Conservation (phyloP, 2,888 invertebrate genomes). For the Agrypnus murinus region DNA sequence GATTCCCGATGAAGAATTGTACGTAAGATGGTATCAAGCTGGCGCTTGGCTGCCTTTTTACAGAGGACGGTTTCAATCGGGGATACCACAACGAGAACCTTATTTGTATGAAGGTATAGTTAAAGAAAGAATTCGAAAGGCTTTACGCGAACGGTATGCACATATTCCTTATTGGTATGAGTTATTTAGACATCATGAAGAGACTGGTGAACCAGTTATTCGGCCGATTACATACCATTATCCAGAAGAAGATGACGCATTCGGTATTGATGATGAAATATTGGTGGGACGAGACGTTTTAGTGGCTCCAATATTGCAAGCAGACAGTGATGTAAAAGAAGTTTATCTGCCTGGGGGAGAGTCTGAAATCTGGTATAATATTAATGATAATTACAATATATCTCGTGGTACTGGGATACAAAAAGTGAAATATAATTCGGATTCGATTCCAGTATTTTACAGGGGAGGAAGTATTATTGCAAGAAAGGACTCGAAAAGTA, state of each 20-base stretch:
- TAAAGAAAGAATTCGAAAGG: slow-evolving; percentile 79
- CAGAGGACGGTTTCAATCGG: slow-evolving; percentile 77
- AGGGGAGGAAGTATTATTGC: slow-evolving; percentile 75
- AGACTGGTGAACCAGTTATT: slow-evolving; percentile 83
- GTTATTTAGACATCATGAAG: slow-evolving; percentile 88
- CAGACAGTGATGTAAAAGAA: slow-evolving; percentile 77
- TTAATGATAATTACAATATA: background rate
- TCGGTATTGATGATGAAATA: background rate
- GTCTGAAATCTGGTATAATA: slow-evolving; percentile 45
- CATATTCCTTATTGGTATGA: slow-evolving; percentile 92
- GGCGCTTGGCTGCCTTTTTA: slow-evolving; percentile 95
- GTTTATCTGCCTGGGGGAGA: slow-evolving; percentile 89
- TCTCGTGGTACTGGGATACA: no score
- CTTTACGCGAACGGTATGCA: slow-evolving; percentile 84
- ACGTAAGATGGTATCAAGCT: slow-evolving; percentile 79
- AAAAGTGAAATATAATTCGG: no score
- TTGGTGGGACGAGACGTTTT: slow-evolving; percentile 85
- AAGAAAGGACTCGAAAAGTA: no score
- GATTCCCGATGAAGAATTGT: slow-evolving; percentile 85
- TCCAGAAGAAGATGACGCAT: slow-evolving; percentile 78
- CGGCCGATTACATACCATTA: slow-evolving; percentile 91
- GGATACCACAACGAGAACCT: slow-evolving; percentile 89
- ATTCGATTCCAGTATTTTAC: slow-evolving; percentile 79
- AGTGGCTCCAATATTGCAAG: slow-evolving; percentile 88
- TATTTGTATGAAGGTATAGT: slow-evolving; percentile 88